Base-by-base conservation (phyloP, 2,113 vertebrate species). In the Poicephalus meyeri region DNA sequence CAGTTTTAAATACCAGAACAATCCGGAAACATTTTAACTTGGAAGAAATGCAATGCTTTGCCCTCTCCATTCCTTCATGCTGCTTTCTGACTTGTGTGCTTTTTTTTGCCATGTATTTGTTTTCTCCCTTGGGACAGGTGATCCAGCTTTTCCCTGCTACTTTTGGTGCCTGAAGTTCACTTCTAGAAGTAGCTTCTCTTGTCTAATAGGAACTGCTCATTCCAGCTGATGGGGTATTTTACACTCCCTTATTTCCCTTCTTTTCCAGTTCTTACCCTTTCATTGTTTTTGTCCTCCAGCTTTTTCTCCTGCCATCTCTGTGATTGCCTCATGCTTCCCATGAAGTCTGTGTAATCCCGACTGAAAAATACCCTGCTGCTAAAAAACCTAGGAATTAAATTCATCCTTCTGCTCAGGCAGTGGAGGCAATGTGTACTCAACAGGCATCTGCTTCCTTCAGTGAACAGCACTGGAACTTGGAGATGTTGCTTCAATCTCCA, bases 11-110 rank as follows among this genome's bases (percentile, higher is more conserved):
- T 52, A 86, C 93, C 56, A 71, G 39, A 94, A 86, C 86, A 96
- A 81, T 92, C 92, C 96, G 96, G 90, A 94, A 96, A 25, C 73
- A 64, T 90, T 94, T 95, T 93, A 79, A 61, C 86, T 96, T 81
- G 88, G 86, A 88, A 94, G 61, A 93, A 92, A 70, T 46, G 26
- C 41, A 63, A 17, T 68, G 69, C 14, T 84, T 74, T 96, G 52
- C 88, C 88, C 86, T 92, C 42, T 88, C 52, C 9, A 26, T 66
- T 88, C 79, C 65, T 49, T 92, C 53, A 18, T 63, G 41, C 63
- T 81, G 29, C 73, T 89, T 94, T 94, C 90, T 56, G 88, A n/a
- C 41, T 86, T 39, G 12, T 49, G 26, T 39, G 26, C 19, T 26
- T 35, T 76, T 83, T 78, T 80, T 61, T 69, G 7, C 63, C 23